Evolutionary conservation across 2,797 vertebrate genomes (phyloP), one percentile per base, ranked within the genome.

Genomic region (Carapus acus): DNA sequence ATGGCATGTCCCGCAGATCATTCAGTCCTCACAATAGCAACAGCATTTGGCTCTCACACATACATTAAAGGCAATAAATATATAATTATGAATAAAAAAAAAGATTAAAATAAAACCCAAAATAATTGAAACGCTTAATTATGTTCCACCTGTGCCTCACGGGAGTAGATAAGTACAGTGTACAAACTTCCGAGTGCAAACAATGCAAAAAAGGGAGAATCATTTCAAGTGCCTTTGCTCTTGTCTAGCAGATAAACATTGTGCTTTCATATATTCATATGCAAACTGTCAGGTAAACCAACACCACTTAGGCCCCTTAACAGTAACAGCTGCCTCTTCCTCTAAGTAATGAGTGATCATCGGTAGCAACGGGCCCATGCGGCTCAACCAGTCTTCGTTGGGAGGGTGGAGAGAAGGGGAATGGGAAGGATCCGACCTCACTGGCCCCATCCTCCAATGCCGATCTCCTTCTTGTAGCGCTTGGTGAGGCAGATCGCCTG

Each of bases 401-500:
- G n/a, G n/a, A n/a, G n/a, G n/a, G n/a, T n/a, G n/a, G n/a, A n/a
- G n/a, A n/a, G n/a, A n/a, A n/a, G n/a, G n/a, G n/a, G n/a, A n/a
- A n/a, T n/a, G n/a, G n/a, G n/a, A n/a, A n/a, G n/a, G n/a, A n/a
- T 33, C 31, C 6, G 6, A 7, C 2, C 3, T 82, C 62, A 93
- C 58, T 90, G 88, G 40, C 91, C 82, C 80, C 91, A 93, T 54
- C 85, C 89, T 54, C 87, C 77, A 55, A 90, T 88, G 39, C 90
- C 92, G 14, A 96, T 92, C 85, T 94, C 93, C 73, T 93, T 89
- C 80, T 93, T 94, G 84, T 97, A 96, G 78, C 93, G 85, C 77
- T 86, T 92, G 8, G 94, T 97, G 12, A 97, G 90, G 8, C 90
- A 85, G 83, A 94, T 89, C 58, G 94, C 93, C 74, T 91, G 91